phyloP scores from a whole-genome alignment of 2,888 invertebrate species.

The Athetis lepigone region DNA sequence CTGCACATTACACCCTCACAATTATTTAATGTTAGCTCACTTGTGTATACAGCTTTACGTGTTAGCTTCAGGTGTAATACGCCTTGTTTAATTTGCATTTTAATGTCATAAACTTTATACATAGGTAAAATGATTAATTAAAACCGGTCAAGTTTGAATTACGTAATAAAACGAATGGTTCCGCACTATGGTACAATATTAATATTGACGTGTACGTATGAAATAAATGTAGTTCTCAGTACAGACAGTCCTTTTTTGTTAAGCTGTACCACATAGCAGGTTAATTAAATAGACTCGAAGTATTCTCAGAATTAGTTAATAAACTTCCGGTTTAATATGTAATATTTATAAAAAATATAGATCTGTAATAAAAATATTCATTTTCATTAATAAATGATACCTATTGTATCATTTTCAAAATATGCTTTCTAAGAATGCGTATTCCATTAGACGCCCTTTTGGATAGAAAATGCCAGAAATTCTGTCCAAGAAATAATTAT shows the following conservation, averaged over 20 bases:
- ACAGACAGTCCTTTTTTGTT: too few species aligned
- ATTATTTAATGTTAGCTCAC: slow-evolving; percentile 31
- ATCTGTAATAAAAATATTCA: background rate
- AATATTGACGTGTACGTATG: background rate
- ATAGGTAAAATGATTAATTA: background rate
- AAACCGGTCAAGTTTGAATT: too few species aligned
- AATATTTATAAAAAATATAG: background rate
- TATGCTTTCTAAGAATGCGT: slow-evolving; percentile 21
- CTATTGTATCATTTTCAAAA: slow-evolving; percentile 6
- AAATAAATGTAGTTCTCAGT: background rate
- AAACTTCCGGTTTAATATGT: background rate
- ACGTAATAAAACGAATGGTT: too few species aligned
- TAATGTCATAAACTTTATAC: slow-evolving; percentile 14
- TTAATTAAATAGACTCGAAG: background rate
- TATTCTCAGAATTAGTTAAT: background rate
- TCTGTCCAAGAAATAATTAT: slow-evolving; percentile 44
- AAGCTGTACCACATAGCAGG: too few species aligned
- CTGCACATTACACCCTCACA: slow-evolving; percentile 36
- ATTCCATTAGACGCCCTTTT: slow-evolving; percentile 18
- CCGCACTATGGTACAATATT: too few species aligned
- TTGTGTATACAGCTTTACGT: slow-evolving; percentile 31
- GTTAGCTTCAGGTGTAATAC: slow-evolving; percentile 33
- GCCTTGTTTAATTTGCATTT: slow-evolving; percentile 34
- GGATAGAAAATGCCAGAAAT: slow-evolving; percentile 30
- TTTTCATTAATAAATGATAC: slow-evolving; percentile 7